These are phyloP conservation scores for Coreoperca whiteheadi DNA, from an alignment of 2,113 vertebrate species.

Conservation along the genomic window DNA sequence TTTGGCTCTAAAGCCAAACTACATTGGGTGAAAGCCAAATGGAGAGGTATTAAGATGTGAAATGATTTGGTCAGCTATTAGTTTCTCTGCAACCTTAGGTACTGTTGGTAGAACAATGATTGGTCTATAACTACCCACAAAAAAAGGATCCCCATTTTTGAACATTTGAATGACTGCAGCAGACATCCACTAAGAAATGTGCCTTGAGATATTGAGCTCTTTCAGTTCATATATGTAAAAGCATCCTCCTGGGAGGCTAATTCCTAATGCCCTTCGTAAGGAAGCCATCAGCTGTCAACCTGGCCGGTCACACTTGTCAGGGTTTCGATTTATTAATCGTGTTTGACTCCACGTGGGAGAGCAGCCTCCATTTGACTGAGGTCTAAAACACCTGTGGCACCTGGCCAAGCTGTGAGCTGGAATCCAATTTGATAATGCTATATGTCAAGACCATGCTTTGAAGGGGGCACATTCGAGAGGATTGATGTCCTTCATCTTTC, in stretches of 20 bases:
- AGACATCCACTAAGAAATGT: too few relatives aligned
- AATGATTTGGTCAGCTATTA: too few relatives aligned
- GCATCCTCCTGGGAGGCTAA: slow-evolving; percentile 15
- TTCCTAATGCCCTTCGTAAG: slow-evolving; percentile 35
- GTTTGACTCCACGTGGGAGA: slow-evolving; percentile 61
- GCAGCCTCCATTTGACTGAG: slow-evolving; percentile 43
- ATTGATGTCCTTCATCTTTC: slow-evolving; percentile 53
- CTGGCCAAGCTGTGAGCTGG: slow-evolving; percentile 29
- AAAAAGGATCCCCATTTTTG: too few relatives aligned
- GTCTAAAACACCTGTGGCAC: slow-evolving; percentile 63
- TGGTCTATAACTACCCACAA: too few relatives aligned
- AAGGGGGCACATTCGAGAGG: slow-evolving; percentile 38
- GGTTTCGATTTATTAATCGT: slow-evolving; percentile 66
- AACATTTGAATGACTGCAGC: too few relatives aligned
- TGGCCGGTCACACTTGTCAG: slow-evolving; percentile 60
- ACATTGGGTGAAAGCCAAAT: too few relatives aligned
- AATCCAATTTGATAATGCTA: slow-evolving; percentile 48
- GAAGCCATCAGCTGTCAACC: slow-evolving; percentile 70
- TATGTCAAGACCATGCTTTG: slow-evolving; percentile 40
- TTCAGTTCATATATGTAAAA: slow-evolving; percentile 6
- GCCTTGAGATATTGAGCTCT: too few relatives aligned
- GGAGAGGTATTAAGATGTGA: too few relatives aligned
- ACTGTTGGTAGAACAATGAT: too few relatives aligned
- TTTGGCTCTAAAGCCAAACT: too few relatives aligned
- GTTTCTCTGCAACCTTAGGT: too few relatives aligned